Percentiles rank a stretch among this genome's conserved stretches.
Conservation (phyloP, 2,888 invertebrate genomes). For the Caradrina kadenii region DNA sequence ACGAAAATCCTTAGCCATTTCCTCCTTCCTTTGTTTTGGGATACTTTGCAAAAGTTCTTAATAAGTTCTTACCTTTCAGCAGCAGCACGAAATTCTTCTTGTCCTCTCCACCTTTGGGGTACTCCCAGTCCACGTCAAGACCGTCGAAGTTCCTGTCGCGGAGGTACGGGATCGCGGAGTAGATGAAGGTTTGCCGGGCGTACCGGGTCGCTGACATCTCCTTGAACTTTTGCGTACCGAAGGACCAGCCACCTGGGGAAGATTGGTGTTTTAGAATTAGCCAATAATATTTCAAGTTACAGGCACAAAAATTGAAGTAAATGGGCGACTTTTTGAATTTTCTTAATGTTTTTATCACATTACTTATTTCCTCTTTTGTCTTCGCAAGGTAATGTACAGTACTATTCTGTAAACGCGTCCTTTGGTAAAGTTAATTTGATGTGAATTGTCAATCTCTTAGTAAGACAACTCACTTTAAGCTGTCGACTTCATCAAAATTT, state of each 20-base stretch:
- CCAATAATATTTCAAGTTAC: background rate
- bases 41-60: no score
- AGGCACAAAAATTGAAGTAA: background rate
- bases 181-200: conserved; percentile 97
- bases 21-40: no score
- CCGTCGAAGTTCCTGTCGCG: conserved; percentile 97
- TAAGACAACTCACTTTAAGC: no score
- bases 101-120: conserved; percentile 97
- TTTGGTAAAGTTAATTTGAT: no score
- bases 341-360: no score
- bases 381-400: no score
- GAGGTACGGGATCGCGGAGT: conserved; percentile 97
- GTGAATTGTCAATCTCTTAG: no score
- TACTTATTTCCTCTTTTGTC: no score
- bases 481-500: no score
- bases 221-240: conserved; percentile 99
- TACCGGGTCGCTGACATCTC: conserved; percentile 97
- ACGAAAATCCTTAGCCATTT: background rate
- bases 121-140: conserved; percentile 97
- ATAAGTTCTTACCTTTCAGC: conserved; percentile 93
- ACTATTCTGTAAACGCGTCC: no score
- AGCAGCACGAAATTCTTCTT: conserved; percentile 98
- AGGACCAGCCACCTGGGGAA: conserved; percentile 97
- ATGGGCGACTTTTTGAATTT: no score
- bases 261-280: background rate